Conservation (phyloP, 1,140 invertebrate genomes). For the Calephelis virginiensis region DNA sequence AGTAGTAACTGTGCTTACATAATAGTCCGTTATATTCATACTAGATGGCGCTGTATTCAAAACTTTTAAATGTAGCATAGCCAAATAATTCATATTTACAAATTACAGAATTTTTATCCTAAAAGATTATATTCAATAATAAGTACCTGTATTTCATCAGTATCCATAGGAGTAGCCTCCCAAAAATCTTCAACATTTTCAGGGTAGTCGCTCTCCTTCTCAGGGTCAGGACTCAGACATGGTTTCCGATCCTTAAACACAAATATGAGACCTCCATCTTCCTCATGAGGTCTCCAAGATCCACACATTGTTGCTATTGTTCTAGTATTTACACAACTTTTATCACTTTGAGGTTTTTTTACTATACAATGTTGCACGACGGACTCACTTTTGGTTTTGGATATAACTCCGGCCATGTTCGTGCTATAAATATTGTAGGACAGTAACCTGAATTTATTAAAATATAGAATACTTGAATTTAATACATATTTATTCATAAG, state of each 20-base stretch:
- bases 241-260: constrained; percentile 57
- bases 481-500: constrained; percentile 22
- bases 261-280: constrained; percentile 68
- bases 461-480: constrained; percentile 7
- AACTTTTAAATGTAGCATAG: not conserved
- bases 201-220: constrained; percentile 56
- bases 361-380: constrained; percentile 41
- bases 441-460: constrained; percentile 13
- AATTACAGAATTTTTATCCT: not conserved
- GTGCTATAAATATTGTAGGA: constrained; percentile 22
- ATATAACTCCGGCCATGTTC: constrained; percentile 38
- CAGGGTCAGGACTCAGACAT: constrained; percentile 66
- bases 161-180: constrained; percentile 46
- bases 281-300: constrained; percentile 71
- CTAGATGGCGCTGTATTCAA: not conserved
- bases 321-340: constrained; percentile 34
- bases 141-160: constrained; percentile 59
- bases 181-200: constrained; percentile 75
- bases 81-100: not conserved
- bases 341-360: constrained; percentile 54
- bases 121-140: not conserved
- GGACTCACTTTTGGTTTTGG: constrained; percentile 44
- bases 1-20: too few species aligned
- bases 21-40: too few species aligned
- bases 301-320: constrained; percentile 76